phyloP scores from a whole-genome alignment of 2,888 invertebrate genomes.

The Pharmacophagus antenor region DNA sequence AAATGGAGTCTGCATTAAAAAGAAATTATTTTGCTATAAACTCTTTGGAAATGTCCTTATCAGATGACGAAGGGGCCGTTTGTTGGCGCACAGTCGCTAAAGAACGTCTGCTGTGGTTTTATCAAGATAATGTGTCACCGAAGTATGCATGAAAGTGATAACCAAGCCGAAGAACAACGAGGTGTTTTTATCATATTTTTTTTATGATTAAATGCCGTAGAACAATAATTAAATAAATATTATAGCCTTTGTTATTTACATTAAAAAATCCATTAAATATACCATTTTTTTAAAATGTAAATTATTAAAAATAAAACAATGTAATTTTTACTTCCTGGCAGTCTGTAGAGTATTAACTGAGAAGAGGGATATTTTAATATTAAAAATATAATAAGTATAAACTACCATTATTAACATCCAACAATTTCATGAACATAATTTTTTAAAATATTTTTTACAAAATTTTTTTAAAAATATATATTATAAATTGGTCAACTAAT shows the following conservation, averaged over 20 bases:
- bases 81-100: constrained; percentile 53
- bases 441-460: no score
- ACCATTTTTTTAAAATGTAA: no score
- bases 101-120: constrained; percentile 61
- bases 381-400: no score
- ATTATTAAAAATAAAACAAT: no score
- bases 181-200: neutral
- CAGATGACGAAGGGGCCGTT: constrained; percentile 39
- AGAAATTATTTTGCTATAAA: constrained; percentile 22
- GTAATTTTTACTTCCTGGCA: no score
- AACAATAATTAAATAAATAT: neutral
- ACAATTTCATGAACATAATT: no score
- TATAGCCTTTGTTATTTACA: neutral
- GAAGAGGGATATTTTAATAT: no score
- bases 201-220: neutral
- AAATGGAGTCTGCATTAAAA: constrained; percentile 23
- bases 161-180: constrained; percentile 35
- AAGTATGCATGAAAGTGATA: constrained; percentile 60
- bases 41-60: constrained; percentile 23
- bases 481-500: no score
- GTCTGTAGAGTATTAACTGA: no score
- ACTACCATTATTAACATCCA: no score
- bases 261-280: no score
- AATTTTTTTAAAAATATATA: no score
- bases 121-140: constrained; percentile 63